phyloP scores from a whole-genome alignment of 1,140 invertebrate species.

The Plectrocnemia conspersa region DNA sequence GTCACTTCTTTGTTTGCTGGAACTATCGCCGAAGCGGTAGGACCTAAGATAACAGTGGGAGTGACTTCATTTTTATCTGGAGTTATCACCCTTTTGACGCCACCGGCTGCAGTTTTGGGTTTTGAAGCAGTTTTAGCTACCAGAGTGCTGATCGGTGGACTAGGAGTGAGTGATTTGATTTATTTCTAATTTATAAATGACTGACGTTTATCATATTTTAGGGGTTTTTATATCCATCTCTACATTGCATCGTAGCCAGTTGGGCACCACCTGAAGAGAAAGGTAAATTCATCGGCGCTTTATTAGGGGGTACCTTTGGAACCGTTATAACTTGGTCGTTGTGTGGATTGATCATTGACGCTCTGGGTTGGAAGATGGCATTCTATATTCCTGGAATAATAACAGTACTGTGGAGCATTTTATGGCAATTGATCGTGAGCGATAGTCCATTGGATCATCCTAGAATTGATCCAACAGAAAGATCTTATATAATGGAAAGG shows the following conservation, averaged over 20 bases:
- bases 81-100: conserved; percentile 65
- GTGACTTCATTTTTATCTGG: conserved; percentile 60
- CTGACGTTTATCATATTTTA: conserved; percentile 36
- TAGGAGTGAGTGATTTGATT: conserved; percentile 53
- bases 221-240: conserved; percentile 67
- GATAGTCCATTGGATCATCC: conserved; percentile 71
- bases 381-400: conserved; percentile 67
- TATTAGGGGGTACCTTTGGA: conserved; percentile 72
- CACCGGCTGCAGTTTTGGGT: conserved; percentile 57
- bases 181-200: conserved; percentile 16
- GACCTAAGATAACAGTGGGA: conserved; percentile 67
- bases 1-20: conserved; percentile 61
- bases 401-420: conserved; percentile 55
- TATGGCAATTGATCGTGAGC: conserved; percentile 63
- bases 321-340: conserved; percentile 71
- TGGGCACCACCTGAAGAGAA: conserved; percentile 75
- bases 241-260: conserved; percentile 65
- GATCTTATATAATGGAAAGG: conserved; percentile 65
- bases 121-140: conserved; percentile 57
- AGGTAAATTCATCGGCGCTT: conserved; percentile 68
- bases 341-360: conserved; percentile 59
- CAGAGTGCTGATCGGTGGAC: conserved; percentile 62
- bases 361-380: conserved; percentile 65
- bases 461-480: conserved; percentile 70
- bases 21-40: conserved; percentile 67